Percentiles rank a stretch among this genome's conserved stretches.
Conservation (phyloP, 2,888 invertebrate genomes). For the Dolichomitus sp. region DNA sequence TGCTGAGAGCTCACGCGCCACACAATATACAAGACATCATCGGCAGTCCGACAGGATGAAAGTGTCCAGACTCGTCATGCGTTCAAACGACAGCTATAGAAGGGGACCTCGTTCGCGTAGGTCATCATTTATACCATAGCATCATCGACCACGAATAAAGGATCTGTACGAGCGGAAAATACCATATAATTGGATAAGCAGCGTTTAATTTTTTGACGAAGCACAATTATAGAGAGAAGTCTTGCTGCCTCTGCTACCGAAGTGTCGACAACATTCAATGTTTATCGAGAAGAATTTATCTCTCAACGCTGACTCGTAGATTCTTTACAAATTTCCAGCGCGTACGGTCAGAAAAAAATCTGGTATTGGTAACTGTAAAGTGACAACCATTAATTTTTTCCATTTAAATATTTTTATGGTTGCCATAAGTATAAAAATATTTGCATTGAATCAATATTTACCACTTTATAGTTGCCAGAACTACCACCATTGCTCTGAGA, state of each 20-base stretch:
- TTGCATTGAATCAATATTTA: too few relatives aligned
- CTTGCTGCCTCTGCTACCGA: conserved; percentile 29
- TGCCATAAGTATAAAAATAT: too few relatives aligned
- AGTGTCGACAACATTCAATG: conserved; percentile 25
- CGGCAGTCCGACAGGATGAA: conserved; percentile 53
- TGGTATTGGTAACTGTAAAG: too few relatives aligned
- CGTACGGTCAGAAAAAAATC: not conserved
- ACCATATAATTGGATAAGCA: conserved; percentile 64
- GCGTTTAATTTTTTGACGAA: conserved; percentile 52
- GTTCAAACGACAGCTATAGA: conserved; percentile 43
- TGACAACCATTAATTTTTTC: not conserved
- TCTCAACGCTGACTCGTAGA: conserved; percentile 34
- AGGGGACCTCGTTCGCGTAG: conserved; percentile 49
- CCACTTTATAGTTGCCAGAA: too few relatives aligned
- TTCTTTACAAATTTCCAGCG: not conserved
- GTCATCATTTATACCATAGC: conserved; percentile 49
- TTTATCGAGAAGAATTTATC: conserved; percentile 31
- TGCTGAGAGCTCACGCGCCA: conserved; percentile 25
- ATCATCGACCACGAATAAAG: conserved; percentile 52
- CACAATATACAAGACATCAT: conserved; percentile 20
- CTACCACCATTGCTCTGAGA: too few relatives aligned
- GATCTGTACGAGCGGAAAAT: conserved; percentile 44
- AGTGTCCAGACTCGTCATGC: conserved; percentile 55
- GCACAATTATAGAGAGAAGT: conserved; percentile 42
- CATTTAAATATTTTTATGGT: too few relatives aligned